Percentiles rank a stretch among this genome's conserved stretches.
Evolutionary conservation across 2,797 vertebrate species (phyloP).

Genomic region (Cyprinodon diabolis): DNA sequence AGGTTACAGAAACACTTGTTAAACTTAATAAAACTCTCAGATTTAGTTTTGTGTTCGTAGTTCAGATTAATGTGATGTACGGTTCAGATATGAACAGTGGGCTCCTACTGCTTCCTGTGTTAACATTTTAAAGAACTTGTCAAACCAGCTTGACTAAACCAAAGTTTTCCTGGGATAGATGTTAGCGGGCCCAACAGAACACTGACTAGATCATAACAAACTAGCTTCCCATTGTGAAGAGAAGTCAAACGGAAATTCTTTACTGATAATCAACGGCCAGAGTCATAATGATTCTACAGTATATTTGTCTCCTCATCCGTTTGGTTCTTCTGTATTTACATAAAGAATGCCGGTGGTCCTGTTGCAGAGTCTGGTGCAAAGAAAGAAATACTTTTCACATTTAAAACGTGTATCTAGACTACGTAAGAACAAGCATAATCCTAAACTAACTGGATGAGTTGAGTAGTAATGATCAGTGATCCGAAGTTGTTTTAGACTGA

Average conservation of each 20-base stretch:
- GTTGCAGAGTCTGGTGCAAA: too few relatives aligned
- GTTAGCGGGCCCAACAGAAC: background rate
- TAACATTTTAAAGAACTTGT: constrained; percentile 43
- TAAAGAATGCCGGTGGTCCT: background rate
- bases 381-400: too few relatives aligned
- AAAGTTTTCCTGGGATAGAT: constrained; percentile 25
- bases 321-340: constrained; percentile 8
- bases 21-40: background rate
- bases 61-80: background rate
- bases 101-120: constrained; percentile 40
- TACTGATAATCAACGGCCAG: background rate
- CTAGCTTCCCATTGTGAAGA: background rate
- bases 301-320: background rate
- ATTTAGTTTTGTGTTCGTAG: background rate
- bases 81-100: background rate
- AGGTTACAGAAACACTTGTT: background rate
- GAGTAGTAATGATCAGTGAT: constrained; percentile 32
- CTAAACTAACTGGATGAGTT: too few relatives aligned
- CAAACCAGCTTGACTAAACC: constrained; percentile 62
- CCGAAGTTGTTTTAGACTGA: constrained; percentile 45
- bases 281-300: background rate
- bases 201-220: background rate
- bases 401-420: too few relatives aligned
- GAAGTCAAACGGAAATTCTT: background rate
- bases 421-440: too few relatives aligned